A percentile compares a stretch with the other conserved stretches of the same genome.
Conservation (phyloP, 2,797 vertebrate species). For the Argyrosomus regius region DNA sequence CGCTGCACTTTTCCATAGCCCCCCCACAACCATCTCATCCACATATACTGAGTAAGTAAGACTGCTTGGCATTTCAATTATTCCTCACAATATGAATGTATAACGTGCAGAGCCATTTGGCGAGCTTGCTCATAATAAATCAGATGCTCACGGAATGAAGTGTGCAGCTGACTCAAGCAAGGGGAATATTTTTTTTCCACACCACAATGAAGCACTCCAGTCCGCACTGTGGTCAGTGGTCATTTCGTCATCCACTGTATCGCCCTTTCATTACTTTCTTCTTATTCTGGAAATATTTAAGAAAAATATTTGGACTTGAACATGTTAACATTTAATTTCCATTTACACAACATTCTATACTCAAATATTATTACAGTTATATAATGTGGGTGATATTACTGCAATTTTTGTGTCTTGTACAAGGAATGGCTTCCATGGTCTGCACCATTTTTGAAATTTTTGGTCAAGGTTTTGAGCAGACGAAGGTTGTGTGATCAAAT, state of each 20-base stretch:
- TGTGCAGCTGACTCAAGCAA: conserved; percentile 62
- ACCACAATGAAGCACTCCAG: conserved; percentile 32
- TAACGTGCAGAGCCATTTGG: conserved; percentile 67
- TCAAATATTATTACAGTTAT: conserved; percentile 21
- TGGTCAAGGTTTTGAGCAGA: conserved; percentile 32
- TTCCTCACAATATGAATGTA: conserved; percentile 69
- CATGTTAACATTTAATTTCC: conserved; percentile 3
- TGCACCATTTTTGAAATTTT: not conserved
- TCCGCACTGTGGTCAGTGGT: conserved; percentile 26
- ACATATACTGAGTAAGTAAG: conserved; percentile 43
- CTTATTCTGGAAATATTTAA: conserved; percentile 7
- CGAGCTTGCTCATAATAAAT: conserved; percentile 66
- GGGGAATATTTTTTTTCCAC: conserved; percentile 30
- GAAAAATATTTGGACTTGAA: conserved; percentile 9
- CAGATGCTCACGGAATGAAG: conserved; percentile 63
- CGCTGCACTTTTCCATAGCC: conserved; percentile 21
- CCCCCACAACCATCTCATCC: conserved; percentile 18
- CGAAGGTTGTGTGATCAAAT: conserved; percentile 2
- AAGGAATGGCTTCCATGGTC: not conserved
- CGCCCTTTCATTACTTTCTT: conserved; percentile 3
- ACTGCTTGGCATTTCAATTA: conserved; percentile 79
- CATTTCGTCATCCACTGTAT: conserved; percentile 28
- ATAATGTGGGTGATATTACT: not conserved
- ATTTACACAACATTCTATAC: conserved; percentile 24
- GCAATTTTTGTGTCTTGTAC: not conserved